These are phyloP conservation scores for Palythoa heliodiscus DNA, from an alignment of 92 coral and sea anemone species.

Conservation along the genomic window DNA sequence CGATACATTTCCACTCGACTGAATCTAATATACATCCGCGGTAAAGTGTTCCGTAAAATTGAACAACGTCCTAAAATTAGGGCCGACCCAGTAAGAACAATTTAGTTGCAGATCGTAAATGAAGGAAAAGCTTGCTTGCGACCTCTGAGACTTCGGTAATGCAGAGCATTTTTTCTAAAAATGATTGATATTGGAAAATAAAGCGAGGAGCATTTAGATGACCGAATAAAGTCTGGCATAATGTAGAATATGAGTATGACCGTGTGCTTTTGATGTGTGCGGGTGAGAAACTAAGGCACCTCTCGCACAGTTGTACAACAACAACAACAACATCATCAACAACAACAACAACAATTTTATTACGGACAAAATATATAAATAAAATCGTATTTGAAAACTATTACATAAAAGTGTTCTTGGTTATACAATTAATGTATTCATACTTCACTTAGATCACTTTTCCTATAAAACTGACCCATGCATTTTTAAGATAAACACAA, in stretches of 20 bases:
- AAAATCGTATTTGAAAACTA: too few species aligned
- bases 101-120: neutral
- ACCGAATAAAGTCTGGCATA: neutral
- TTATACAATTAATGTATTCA: too few species aligned
- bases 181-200: neutral
- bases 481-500: too few species aligned
- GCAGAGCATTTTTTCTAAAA: neutral
- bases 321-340: too few species aligned
- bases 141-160: too few species aligned
- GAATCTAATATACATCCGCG: constrained; percentile 7
- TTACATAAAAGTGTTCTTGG: too few species aligned
- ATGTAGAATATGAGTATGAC: neutral
- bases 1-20: constrained; percentile 37
- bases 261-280: neutral
- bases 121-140: neutral
- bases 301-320: too few species aligned
- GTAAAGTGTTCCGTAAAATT: neutral
- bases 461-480: too few species aligned
- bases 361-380: too few species aligned
- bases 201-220: neutral
- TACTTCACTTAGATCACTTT: too few species aligned
- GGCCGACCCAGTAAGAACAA: neutral
- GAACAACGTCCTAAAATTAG: neutral
- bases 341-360: too few species aligned
- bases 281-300: neutral